Evolutionary conservation across 2,797 vertebrate species (phyloP).

Genomic region (Coendou prehensilis): DNA sequence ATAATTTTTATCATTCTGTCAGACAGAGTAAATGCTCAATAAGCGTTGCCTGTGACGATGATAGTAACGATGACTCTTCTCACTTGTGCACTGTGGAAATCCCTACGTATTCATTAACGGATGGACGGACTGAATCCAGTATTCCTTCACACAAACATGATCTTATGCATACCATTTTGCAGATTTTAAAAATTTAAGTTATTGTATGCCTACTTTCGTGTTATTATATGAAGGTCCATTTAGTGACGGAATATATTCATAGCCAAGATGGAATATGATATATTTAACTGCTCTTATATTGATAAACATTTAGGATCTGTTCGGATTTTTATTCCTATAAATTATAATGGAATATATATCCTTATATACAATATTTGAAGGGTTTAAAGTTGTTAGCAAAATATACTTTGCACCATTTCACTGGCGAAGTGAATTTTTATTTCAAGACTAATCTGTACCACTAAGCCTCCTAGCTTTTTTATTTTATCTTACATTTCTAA

Average conservation of each 20-base stretch:
- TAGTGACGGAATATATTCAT: not conserved
- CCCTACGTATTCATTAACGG: not conserved
- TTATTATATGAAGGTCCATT: not conserved
- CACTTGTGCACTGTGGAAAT: not conserved
- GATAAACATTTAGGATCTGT: not conserved
- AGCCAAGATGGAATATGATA: not conserved
- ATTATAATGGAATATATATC: not conserved
- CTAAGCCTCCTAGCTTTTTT: not conserved
- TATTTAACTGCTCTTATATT: not conserved
- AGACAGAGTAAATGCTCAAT: not conserved
- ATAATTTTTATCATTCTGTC: not conserved
- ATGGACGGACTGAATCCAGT: not conserved
- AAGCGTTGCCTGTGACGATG: not conserved
- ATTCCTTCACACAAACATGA: not conserved
- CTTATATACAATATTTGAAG: not conserved
- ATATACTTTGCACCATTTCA: slow-evolving; percentile 17
- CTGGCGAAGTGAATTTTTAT: not conserved
- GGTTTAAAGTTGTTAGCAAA: not conserved
- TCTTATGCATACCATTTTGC: not conserved
- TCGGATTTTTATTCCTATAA: slow-evolving; percentile 15
- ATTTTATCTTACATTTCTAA: slow-evolving; percentile 38
- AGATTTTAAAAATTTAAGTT: not conserved
- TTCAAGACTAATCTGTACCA: not conserved
- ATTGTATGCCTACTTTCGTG: not conserved
- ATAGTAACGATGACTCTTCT: not conserved